Percentiles rank a stretch among this genome's conserved stretches.
These are phyloP conservation scores for Brenthis daphne DNA, from an alignment of 2,888 invertebrate species.

Conservation along the genomic window DNA sequence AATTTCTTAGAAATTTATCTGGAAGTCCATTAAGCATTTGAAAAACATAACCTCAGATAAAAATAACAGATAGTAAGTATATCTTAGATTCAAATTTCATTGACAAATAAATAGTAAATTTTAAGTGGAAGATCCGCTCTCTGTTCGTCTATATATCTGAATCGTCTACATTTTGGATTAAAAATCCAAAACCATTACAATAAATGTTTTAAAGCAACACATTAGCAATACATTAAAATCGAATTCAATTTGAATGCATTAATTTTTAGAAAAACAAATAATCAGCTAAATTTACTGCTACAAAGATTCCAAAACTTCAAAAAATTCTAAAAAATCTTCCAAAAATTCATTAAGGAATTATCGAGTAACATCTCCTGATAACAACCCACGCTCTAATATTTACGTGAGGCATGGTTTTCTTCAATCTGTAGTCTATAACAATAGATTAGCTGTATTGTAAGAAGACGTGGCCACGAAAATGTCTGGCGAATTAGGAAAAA, in stretches of 20 bases:
- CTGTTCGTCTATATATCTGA: no score
- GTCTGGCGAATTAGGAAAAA: constrained; percentile 28
- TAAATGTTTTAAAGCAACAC: constrained; percentile 6
- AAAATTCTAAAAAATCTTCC: neutral
- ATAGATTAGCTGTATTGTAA: constrained; percentile 50
- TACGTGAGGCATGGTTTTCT: constrained; percentile 57
- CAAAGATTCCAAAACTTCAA: neutral
- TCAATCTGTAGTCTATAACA: constrained; percentile 52
- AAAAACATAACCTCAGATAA: no score
- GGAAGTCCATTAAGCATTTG: no score
- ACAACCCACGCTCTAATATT: constrained; percentile 52
- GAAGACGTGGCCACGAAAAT: constrained; percentile 42
- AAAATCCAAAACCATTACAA: constrained; percentile 2
- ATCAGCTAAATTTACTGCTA: constrained; percentile 4
- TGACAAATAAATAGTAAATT: no score
- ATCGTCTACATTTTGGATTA: neutral
- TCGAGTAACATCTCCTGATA: constrained; percentile 10
- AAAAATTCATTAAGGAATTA: constrained; percentile 4
- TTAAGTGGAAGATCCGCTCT: neutral
- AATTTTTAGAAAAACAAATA: constrained; percentile 9
- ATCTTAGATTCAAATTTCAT: no score
- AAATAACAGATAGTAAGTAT: no score
- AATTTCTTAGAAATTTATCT: no score
- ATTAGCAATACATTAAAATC: neutral
- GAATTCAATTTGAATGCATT: constrained; percentile 7